These are phyloP conservation scores for Syngnathus rostellatus DNA, from an alignment of 2,797 vertebrate genomes.

Conservation along the genomic window DNA sequence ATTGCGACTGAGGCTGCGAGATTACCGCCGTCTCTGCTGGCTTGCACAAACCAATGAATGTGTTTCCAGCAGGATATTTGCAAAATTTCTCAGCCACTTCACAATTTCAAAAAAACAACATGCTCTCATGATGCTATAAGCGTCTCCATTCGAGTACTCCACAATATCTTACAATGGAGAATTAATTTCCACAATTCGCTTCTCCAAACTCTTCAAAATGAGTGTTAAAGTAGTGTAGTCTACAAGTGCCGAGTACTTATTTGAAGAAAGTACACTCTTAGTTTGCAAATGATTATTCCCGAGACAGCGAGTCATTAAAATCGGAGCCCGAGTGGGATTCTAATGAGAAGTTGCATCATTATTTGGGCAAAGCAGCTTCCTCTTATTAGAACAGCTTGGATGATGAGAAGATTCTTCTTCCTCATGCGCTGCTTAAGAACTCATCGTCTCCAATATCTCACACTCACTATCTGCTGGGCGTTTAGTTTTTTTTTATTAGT, in stretches of 20 bases:
- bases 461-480: neutral
- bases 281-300: conserved; percentile 3
- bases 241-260: neutral
- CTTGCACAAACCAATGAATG: neutral
- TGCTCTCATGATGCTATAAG: no score
- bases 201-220: neutral
- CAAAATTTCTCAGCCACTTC: no score
- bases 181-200: neutral
- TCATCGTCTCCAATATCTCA: neutral
- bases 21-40: conserved; percentile 1
- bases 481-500: neutral
- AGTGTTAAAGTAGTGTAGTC: neutral
- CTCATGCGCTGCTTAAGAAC: neutral
- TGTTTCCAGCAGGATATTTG: no score
- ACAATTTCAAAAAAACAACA: no score
- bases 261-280: neutral
- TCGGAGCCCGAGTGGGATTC: neutral
- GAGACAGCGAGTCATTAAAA: neutral
- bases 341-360: conserved; percentile 8
- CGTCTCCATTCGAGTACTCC: neutral
- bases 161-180: neutral
- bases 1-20: neutral
- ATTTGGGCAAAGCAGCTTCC: neutral
- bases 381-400: neutral
- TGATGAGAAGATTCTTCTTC: neutral